Evolutionary conservation across 2,888 invertebrate species (phyloP), one percentile per base, ranked within the genome.

Genomic region (Epirrhoe tristata): DNA sequence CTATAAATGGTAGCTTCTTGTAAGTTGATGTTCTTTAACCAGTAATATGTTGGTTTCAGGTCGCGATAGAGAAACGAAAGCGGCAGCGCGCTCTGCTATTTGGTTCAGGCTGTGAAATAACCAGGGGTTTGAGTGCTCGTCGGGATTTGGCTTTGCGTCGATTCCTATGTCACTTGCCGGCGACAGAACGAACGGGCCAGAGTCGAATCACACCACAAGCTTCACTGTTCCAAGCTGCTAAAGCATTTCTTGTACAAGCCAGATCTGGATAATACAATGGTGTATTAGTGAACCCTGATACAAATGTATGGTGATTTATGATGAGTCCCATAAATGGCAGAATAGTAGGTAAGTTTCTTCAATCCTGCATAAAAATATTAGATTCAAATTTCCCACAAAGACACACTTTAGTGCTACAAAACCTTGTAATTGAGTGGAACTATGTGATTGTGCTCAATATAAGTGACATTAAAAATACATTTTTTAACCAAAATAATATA

Each of bases 71-170:
- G 63, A 94, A 95, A 70, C 91, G 95, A 31, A 93, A 94, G 69
- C 94, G 94, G n/a, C 94, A 95, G 67, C 93, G 96, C 10, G 95
- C 94, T 57, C 93, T 97, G 3, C 94, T 97, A 72, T 94, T 95
- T 68, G 95, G 95, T 79, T 95, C 96, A 52, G 97, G 97, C 16
- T 97, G 97, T 59, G 95, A 96, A 52, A 96, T 95, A 77, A 96
- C 97, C 34, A 94, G 97, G 14, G 98, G 97, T 0, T 86, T 98
- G 56, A 97, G 97, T 74, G 97, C 98, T 6, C 94, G 97, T 16
- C 94, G 96, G 59, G 98, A 98, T 84, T 90, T 98, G 66, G 96
- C 96, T 34, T 94, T 98, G 67, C 93, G 96, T 7, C 90, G 96
- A 39, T 95, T 96, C 80, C 85, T 97, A 55, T 96, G 96, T 80